Conservation (phyloP, 2,113 vertebrate species). For the Grammomys dolichurus region DNA sequence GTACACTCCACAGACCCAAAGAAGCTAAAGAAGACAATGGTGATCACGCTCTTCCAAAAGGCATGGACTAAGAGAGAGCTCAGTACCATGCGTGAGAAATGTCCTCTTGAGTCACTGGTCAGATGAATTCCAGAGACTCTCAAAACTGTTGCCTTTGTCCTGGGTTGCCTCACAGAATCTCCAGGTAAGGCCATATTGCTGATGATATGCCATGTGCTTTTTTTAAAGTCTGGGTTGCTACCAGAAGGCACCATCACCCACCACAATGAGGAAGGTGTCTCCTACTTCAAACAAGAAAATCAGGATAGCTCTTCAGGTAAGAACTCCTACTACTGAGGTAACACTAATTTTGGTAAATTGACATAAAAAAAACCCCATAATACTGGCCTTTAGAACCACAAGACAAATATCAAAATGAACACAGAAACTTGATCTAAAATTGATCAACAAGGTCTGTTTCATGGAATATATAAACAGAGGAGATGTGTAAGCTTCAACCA, state of each 20-base stretch:
- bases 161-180: background rate
- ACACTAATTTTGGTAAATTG: background rate
- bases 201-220: background rate
- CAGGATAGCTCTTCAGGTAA: background rate
- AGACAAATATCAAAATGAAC: background rate
- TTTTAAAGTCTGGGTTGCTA: background rate
- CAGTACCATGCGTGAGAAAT: background rate
- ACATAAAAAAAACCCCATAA: background rate
- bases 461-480: background rate
- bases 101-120: background rate
- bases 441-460: background rate
- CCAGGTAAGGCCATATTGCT: background rate
- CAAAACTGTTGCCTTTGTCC: background rate
- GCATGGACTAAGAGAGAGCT: background rate
- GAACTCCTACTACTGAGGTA: background rate
- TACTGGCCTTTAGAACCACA: background rate
- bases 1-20: too few species aligned
- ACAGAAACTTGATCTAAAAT: background rate
- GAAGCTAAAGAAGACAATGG: background rate
- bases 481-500: background rate
- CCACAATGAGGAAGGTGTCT: background rate
- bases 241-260: background rate
- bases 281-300: background rate
- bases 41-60: background rate
- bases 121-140: background rate